Percentiles rank a stretch among this genome's conserved stretches.
These are phyloP conservation scores for Rhagoletis pomonella DNA, from an alignment of 1,140 invertebrate genomes.

Conservation along the genomic window DNA sequence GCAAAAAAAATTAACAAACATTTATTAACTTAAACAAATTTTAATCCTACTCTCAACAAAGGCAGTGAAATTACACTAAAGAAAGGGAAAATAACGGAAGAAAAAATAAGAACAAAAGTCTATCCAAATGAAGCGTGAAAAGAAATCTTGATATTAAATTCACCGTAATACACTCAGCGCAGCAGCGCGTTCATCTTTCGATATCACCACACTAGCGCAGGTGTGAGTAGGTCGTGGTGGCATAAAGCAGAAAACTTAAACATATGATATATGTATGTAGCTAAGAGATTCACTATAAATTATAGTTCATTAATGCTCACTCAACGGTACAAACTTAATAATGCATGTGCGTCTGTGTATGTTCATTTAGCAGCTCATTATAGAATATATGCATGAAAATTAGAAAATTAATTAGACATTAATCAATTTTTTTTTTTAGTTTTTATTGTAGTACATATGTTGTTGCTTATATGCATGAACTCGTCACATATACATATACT, in stretches of 20 bases:
- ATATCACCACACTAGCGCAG: conserved; percentile 18
- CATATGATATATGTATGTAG: neutral
- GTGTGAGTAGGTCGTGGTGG: neutral
- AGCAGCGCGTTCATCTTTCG: neutral
- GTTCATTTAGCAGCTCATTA: conserved; percentile 37
- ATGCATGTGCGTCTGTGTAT: neutral
- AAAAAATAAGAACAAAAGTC: neutral
- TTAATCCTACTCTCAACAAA: neutral
- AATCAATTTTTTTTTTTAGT: no score
- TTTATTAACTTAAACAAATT: neutral
- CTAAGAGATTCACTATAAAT: conserved; percentile 9
- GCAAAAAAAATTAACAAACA: no score
- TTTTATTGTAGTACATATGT: no score
- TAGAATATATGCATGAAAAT: neutral
- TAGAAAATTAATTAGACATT: conserved; percentile 53
- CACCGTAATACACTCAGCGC: neutral
- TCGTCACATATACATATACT: no score
- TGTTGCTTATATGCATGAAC: no score
- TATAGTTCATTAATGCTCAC: conserved; percentile 48
- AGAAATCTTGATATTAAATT: neutral
- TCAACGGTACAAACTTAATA: neutral
- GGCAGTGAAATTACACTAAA: neutral
- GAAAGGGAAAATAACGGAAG: neutral
- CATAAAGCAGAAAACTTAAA: neutral
- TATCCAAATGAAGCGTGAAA: neutral